Conservation (phyloP, 2,888 invertebrate species). For the Parnassius smintheus region DNA sequence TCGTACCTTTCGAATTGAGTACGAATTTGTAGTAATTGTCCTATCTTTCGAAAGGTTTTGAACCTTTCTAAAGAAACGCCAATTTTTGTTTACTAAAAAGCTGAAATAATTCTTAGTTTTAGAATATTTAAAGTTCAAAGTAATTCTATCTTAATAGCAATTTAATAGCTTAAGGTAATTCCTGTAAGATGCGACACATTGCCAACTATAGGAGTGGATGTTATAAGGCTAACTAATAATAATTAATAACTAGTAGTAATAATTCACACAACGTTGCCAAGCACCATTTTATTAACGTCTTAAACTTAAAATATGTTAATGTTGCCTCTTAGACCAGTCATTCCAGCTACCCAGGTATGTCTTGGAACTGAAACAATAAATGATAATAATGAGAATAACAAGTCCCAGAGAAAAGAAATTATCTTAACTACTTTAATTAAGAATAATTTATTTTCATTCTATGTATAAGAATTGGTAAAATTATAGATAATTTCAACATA, state of each 20-base stretch:
- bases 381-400: too few relatives aligned
- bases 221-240: not conserved
- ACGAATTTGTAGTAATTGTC: too few relatives aligned
- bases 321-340: slow-evolving; percentile 66
- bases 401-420: too few relatives aligned
- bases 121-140: not conserved
- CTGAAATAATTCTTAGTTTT: too few relatives aligned
- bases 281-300: slow-evolving; percentile 14
- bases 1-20: too few relatives aligned
- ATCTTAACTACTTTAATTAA: too few relatives aligned
- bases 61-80: too few relatives aligned
- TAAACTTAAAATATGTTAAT: slow-evolving; percentile 22
- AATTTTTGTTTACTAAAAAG: too few relatives aligned
- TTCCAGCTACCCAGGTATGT: slow-evolving; percentile 74
- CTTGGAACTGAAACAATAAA: slow-evolving; percentile 63
- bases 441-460: too few relatives aligned
- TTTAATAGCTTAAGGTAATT: not conserved
- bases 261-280: not conserved
- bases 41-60: too few relatives aligned
- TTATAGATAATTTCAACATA: too few relatives aligned
- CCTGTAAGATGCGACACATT: not conserved
- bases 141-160: not conserved
- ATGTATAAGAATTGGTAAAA: too few relatives aligned
- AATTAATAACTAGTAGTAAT: not conserved
- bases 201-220: not conserved